Evolutionary conservation across 2,888 invertebrate species (phyloP).

Genomic region (Drosophila suboccidentalis): DNA sequence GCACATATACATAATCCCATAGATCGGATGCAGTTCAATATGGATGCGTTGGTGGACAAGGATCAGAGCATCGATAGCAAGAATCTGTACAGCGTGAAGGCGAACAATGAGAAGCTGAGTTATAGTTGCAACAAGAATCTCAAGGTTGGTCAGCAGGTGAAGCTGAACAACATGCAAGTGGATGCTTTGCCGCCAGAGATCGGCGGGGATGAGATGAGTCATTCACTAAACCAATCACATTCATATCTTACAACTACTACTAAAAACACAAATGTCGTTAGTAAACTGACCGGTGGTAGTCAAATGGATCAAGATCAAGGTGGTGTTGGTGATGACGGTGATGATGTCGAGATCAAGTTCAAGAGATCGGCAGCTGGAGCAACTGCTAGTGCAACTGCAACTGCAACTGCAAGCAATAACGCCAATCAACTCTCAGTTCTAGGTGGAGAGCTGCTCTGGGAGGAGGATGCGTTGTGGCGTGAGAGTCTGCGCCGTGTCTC

Average conservation of each 20-base stretch:
- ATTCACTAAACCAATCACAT: constrained; percentile 66
- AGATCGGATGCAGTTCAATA: constrained; percentile 84
- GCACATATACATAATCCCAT: constrained; percentile 86
- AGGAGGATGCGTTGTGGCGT: constrained; percentile 93
- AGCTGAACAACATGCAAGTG: constrained; percentile 55
- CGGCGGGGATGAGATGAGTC: constrained; percentile 29
- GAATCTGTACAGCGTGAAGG: constrained; percentile 84
- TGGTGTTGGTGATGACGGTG: constrained; percentile 37
- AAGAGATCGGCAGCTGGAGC: constrained; percentile 34
- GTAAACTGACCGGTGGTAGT: constrained; percentile 72
- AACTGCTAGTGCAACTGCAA: constrained; percentile 5
- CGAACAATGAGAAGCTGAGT: constrained; percentile 83
- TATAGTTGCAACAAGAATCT: constrained; percentile 81
- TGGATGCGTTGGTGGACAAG: constrained; percentile 90
- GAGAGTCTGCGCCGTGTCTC: constrained; percentile 92
- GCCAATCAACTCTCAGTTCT: constrained; percentile 78
- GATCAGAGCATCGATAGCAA: constrained; percentile 86
- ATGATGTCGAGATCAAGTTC: constrained; percentile 11
- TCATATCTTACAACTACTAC: constrained; percentile 65
- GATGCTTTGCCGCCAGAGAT: constrained; percentile 32
- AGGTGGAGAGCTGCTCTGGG: constrained; percentile 91
- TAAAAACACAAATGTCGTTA: constrained; percentile 78
- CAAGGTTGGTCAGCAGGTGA: constrained; percentile 67
- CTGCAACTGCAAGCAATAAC: constrained; percentile 55
- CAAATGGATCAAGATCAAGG: constrained; percentile 44